phyloP scores from a whole-genome alignment of 2,797 vertebrate genomes.

The Hirundo rustica region DNA sequence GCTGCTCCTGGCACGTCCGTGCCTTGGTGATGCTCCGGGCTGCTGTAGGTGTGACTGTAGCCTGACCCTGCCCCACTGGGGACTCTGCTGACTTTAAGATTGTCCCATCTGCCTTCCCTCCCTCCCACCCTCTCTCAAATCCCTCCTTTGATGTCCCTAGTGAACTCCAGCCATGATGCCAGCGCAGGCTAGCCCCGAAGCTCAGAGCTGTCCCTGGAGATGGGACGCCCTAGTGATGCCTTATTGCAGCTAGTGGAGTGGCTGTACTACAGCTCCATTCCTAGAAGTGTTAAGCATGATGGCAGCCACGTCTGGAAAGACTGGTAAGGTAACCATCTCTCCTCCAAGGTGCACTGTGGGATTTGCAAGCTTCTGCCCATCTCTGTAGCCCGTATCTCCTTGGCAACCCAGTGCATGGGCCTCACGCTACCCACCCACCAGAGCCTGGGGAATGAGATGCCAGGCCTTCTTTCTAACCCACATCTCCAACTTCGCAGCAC shows the following conservation, averaged over 20 bases:
- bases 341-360: conserved; percentile 69
- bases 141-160: conserved; percentile 76
- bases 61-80: background rate
- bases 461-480: conserved; percentile 74
- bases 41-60: background rate
- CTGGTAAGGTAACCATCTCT: conserved; percentile 73
- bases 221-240: conserved; percentile 67
- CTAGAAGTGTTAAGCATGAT: conserved; percentile 72
- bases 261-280: conserved; percentile 69
- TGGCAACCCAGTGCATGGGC: conserved; percentile 73
- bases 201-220: conserved; percentile 70
- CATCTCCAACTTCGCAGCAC: conserved; percentile 71
- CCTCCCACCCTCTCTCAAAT: conserved; percentile 60
- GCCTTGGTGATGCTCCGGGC: background rate
- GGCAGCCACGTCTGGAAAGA: conserved; percentile 68
- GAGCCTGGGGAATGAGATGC: conserved; percentile 68
- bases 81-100: conserved; percentile 9
- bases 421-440: conserved; percentile 73
- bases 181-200: conserved; percentile 72
- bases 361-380: conserved; percentile 71
- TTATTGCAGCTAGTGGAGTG: conserved; percentile 71
- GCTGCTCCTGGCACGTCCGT: accelerated
- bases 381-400: conserved; percentile 67
- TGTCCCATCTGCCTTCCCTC: conserved; percentile 55
- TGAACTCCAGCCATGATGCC: conserved; percentile 72